A percentile compares a stretch with the other conserved stretches of the same genome.
These are phyloP conservation scores for Morpho deidamia DNA, from an alignment of 2,888 invertebrate genomes.

Conservation along the genomic window DNA sequence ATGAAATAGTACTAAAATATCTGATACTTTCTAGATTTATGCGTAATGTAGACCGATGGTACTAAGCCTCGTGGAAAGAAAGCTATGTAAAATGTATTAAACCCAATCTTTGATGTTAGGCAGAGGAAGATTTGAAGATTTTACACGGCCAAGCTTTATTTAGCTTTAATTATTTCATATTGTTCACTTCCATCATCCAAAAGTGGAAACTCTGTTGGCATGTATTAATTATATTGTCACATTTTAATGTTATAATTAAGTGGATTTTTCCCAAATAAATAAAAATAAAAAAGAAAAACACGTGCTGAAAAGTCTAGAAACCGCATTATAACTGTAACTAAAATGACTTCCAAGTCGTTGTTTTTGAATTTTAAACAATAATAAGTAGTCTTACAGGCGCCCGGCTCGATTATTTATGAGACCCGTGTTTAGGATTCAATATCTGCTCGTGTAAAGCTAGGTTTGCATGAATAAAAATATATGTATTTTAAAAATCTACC, in stretches of 20 bases:
- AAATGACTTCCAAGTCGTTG: slow-evolving; percentile 34
- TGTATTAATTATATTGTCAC: too few relatives aligned
- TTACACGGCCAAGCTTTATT: too few relatives aligned
- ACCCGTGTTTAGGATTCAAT: slow-evolving; percentile 63
- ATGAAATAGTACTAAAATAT: too few relatives aligned
- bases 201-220: too few relatives aligned
- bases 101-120: too few relatives aligned
- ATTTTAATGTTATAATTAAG: background rate
- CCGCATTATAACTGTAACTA: slow-evolving; percentile 24
- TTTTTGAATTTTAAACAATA: slow-evolving; percentile 29
- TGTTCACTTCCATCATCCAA: too few relatives aligned
- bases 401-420: slow-evolving; percentile 64
- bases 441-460: slow-evolving; percentile 68
- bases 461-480: slow-evolving; percentile 72
- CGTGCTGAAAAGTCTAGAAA: slow-evolving; percentile 18
- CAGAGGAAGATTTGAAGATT: too few relatives aligned
- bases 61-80: too few relatives aligned
- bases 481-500: slow-evolving; percentile 66
- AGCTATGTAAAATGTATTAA: too few relatives aligned
- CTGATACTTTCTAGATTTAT: too few relatives aligned
- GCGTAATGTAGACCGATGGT: too few relatives aligned
- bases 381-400: slow-evolving; percentile 29
- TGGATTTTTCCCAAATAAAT: background rate
- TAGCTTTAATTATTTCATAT: too few relatives aligned
- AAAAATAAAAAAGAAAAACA: slow-evolving; percentile 11